Evolutionary conservation across 2,113 vertebrate genomes (phyloP).

Genomic region (Silurus asotus): DNA sequence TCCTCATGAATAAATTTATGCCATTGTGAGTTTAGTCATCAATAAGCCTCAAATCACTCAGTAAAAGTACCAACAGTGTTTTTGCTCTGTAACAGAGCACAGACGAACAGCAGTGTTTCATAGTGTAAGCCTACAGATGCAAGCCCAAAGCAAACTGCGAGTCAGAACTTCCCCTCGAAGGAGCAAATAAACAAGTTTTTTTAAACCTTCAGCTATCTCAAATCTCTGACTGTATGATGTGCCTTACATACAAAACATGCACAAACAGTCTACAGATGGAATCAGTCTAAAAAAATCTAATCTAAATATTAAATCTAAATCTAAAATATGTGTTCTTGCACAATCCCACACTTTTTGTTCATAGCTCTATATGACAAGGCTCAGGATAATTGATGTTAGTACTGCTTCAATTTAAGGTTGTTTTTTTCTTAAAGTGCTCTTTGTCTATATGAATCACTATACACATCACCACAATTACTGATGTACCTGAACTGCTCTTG

Average conservation of each 20-base stretch:
- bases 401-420: too few relatives aligned
- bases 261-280: not conserved
- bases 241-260: not conserved
- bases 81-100: not conserved
- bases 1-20: not conserved
- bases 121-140: not conserved
- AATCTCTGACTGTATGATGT: not conserved
- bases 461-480: not conserved
- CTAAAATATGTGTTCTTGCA: too few relatives aligned
- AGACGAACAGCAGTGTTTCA: not conserved
- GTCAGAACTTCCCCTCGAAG: not conserved
- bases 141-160: not conserved
- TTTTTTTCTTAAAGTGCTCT: too few relatives aligned
- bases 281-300: not conserved
- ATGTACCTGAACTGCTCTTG: not conserved
- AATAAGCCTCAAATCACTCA: not conserved
- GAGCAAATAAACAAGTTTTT: not conserved
- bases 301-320: too few relatives aligned
- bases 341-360: too few relatives aligned
- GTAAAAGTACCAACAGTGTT: not conserved
- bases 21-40: not conserved
- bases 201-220: not conserved
- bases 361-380: too few relatives aligned
- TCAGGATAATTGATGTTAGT: too few relatives aligned
- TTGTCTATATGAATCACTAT: not conserved